phyloP scores from a whole-genome alignment of 2,888 invertebrate genomes.

The Agrilus biguttatus region DNA sequence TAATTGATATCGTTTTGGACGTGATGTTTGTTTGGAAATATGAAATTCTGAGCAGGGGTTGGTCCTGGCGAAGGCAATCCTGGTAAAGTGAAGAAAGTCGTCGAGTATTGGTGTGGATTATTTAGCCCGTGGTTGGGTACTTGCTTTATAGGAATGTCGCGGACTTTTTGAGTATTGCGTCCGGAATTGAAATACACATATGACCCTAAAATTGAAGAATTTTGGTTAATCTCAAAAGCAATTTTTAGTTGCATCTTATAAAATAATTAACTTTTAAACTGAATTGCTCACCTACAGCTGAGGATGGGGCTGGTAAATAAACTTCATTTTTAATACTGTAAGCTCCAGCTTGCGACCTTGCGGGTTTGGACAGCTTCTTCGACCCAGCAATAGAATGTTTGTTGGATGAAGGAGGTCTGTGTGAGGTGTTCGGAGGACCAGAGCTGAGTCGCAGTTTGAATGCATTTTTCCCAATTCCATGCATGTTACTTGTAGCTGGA shows the following conservation, averaged over 20 bases:
- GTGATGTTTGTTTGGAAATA: conserved; percentile 15
- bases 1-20: conserved; percentile 17
- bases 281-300: conserved; percentile 14
- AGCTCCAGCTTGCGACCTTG: conserved; percentile 15
- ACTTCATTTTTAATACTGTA: conserved; percentile 27
- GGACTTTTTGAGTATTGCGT: conserved; percentile 1
- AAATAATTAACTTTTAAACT: no score
- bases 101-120: conserved; percentile 29
- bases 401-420: conserved; percentile 27
- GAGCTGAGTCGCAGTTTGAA: conserved; percentile 26
- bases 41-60: conserved; percentile 18
- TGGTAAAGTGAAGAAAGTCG: conserved; percentile 31
- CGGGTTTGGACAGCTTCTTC: conserved; percentile 15
- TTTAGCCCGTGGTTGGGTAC: conserved; percentile 26
- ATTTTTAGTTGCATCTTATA: not conserved
- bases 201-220: conserved; percentile 13
- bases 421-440: conserved; percentile 21
- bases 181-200: conserved; percentile 17
- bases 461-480: conserved; percentile 9
- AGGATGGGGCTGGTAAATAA: conserved; percentile 21
- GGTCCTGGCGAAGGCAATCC: conserved; percentile 28
- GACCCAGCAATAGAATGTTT: conserved; percentile 7
- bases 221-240: not conserved
- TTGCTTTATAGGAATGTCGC: conserved; percentile 2
- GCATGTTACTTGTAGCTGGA: not conserved